phyloP scores from a whole-genome alignment of 2,797 vertebrate genomes.

The Macrochelys suwanniensis region DNA sequence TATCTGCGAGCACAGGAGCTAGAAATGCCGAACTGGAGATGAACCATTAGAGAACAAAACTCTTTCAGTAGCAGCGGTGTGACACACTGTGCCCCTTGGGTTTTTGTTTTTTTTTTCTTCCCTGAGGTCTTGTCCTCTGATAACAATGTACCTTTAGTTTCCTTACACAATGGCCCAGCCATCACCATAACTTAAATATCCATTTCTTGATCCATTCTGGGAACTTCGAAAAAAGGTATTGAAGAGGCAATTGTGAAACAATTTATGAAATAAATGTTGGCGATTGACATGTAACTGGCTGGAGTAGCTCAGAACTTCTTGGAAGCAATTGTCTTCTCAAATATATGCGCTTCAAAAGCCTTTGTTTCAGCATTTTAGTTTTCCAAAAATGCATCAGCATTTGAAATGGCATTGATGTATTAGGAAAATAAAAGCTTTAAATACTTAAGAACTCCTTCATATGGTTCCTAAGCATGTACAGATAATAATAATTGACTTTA shows the following conservation, averaged over 20 bases:
- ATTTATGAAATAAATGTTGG: no score
- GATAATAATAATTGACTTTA: conserved; percentile 47
- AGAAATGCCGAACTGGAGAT: background rate
- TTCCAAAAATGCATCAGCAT: background rate
- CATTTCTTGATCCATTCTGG: rapidly evolving
- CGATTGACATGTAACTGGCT: rapidly evolving
- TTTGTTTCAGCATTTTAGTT: background rate
- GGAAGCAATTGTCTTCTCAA: background rate
- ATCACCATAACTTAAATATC: rapidly evolving
- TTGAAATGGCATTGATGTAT: conserved; percentile 34
- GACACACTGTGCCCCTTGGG: rapidly evolving
- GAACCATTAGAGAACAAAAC: background rate
- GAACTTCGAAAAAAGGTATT: no score
- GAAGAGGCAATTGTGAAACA: background rate
- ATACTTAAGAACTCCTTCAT: conserved; percentile 40
- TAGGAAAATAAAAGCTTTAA: conserved; percentile 51
- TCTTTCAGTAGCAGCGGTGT: background rate
- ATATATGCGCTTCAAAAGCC: background rate
- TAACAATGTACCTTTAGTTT: rapidly evolving
- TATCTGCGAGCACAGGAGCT: background rate
- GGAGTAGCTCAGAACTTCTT: background rate
- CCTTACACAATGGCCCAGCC: background rate
- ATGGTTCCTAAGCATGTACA: conserved; percentile 55
- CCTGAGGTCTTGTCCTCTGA: rapidly evolving
- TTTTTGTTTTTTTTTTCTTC: rapidly evolving